Conservation (phyloP, 2,888 invertebrate genomes). For the Drosophila subquinaria region DNA sequence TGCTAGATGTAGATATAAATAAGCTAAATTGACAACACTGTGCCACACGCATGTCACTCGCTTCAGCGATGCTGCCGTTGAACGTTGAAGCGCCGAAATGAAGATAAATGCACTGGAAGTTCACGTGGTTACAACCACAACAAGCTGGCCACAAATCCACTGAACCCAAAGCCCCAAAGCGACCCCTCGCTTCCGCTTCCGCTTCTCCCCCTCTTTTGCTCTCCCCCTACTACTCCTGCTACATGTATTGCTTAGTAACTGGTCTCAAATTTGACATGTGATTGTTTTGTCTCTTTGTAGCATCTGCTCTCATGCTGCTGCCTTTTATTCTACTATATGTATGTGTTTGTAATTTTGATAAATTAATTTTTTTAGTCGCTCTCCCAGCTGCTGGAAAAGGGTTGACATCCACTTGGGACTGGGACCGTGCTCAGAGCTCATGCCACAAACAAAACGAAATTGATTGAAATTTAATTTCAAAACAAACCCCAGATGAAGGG, state of each 20-base stretch:
- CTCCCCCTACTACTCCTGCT: background rate
- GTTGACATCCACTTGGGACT: constrained; percentile 77
- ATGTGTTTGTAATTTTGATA: constrained; percentile 80
- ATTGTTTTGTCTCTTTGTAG: constrained; percentile 75
- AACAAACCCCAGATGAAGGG: constrained; percentile 29
- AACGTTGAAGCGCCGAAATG: constrained; percentile 65
- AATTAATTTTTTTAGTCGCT: constrained; percentile 79
- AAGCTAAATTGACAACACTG: background rate
- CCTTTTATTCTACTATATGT: constrained; percentile 22
- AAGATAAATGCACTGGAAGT: constrained; percentile 83
- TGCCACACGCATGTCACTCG: constrained; percentile 48
- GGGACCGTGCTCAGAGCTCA: constrained; percentile 21
- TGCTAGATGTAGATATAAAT: background rate
- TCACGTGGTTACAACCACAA: constrained; percentile 71
- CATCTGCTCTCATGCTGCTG: constrained; percentile 49
- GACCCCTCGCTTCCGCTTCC: constrained; percentile 26
- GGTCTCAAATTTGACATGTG: constrained; percentile 82
- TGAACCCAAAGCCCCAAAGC: constrained; percentile 45
- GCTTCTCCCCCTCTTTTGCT: background rate
- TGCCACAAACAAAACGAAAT: constrained; percentile 55
- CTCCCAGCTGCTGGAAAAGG: constrained; percentile 60
- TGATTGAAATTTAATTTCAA: constrained; percentile 79
- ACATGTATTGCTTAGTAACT: constrained; percentile 64
- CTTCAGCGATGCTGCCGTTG: constrained; percentile 41
- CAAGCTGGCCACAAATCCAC: constrained; percentile 69